phyloP scores from a whole-genome alignment of 2,797 vertebrate genomes.

The Tenualosa ilisha region DNA sequence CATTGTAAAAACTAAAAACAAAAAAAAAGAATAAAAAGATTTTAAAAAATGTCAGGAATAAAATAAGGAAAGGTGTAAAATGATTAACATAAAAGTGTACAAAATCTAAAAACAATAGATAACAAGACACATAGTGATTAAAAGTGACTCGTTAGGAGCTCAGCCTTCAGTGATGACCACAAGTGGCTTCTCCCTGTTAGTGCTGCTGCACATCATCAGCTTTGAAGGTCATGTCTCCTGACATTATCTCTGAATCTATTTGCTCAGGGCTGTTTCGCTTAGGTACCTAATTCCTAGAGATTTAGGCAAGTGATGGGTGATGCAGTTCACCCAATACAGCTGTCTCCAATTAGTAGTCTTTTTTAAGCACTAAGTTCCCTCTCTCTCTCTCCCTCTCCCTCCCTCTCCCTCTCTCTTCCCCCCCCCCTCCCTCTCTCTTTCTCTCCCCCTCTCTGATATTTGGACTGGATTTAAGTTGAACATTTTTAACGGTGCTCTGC shows the following conservation, averaged over 20 bases:
- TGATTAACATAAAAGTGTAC: too few species aligned
- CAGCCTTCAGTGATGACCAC: too few species aligned
- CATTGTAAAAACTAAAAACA: too few species aligned
- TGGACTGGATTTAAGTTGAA: neutral
- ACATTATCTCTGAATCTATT: neutral
- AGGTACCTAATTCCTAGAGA: neutral
- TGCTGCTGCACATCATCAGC: neutral
- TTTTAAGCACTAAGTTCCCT: neutral
- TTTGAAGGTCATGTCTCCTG: neutral
- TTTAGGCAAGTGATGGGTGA: neutral
- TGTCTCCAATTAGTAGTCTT: neutral
- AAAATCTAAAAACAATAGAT: too few species aligned
- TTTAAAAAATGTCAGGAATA: too few species aligned
- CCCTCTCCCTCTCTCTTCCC: too few species aligned
- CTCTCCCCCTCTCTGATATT: conserved; percentile 32
- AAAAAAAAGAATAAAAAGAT: too few species aligned
- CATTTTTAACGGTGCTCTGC: neutral
- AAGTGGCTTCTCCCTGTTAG: neutral
- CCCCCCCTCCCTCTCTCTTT: neutral
- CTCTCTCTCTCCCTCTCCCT: neutral
- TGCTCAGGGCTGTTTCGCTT: neutral
- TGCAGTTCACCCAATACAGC: too few species aligned
- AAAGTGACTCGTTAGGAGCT: too few species aligned
- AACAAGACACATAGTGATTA: too few species aligned
- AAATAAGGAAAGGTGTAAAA: too few species aligned